Conservation (phyloP, 2,888 invertebrate species). For the Cacoxenus indagator region DNA sequence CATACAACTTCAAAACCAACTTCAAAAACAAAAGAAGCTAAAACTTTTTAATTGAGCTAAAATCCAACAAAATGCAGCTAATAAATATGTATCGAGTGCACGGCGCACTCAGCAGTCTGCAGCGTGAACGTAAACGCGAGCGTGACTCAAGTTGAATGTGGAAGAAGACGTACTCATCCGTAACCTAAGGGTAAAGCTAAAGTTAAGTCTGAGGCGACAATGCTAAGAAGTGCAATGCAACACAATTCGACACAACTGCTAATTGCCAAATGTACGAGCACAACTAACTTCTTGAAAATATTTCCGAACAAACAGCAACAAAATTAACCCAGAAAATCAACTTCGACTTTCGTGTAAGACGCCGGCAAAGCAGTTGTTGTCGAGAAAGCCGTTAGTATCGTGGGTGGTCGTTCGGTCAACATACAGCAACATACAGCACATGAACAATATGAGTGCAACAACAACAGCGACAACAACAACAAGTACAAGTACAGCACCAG, state of each 20-base stretch:
- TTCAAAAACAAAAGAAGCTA: slow-evolving; percentile 55
- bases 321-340: slow-evolving; percentile 58
- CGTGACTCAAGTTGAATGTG: background rate
- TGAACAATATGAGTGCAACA: background rate
- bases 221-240: slow-evolving; percentile 16
- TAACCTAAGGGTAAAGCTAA: background rate
- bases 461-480: background rate
- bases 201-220: background rate
- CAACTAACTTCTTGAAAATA: slow-evolving; percentile 33
- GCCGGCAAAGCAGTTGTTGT: background rate
- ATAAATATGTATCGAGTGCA: slow-evolving; percentile 60
- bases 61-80: slow-evolving; percentile 63
- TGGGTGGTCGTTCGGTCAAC: background rate
- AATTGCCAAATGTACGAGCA: slow-evolving; percentile 54
- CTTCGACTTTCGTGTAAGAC: background rate
- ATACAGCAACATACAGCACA: background rate
- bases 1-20: slow-evolving; percentile 43
- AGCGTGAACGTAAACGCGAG: background rate
- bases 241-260: slow-evolving; percentile 50
- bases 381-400: background rate
- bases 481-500: background rate
- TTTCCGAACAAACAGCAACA: slow-evolving; percentile 50
- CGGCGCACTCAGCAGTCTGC: background rate
- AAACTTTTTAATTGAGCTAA: slow-evolving; percentile 63
- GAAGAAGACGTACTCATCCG: background rate